Percentiles rank a stretch among this genome's conserved stretches.
Evolutionary conservation across 2,113 vertebrate genomes (phyloP).

Genomic region (Pandion haliaetus): DNA sequence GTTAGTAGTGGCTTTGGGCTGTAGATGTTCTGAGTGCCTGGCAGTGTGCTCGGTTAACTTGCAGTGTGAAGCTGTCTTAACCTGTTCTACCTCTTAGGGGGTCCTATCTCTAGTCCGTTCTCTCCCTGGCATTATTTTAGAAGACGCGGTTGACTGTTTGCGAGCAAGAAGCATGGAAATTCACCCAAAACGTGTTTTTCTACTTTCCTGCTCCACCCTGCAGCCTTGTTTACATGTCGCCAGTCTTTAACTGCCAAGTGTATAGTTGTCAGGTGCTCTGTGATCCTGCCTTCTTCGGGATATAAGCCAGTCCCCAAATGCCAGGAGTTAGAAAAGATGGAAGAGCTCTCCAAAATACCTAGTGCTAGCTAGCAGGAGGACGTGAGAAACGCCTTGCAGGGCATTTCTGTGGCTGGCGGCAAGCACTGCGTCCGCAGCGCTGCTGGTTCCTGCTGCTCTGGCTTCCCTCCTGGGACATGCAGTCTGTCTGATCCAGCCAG

Average conservation of each 20-base stretch:
- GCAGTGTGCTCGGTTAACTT: not conserved
- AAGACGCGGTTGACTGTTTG: not conserved
- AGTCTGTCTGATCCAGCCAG: not conserved
- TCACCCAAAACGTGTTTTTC: not conserved
- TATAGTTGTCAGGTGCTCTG: not conserved
- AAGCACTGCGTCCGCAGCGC: not conserved
- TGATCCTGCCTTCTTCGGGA: not conserved
- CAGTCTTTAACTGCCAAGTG: not conserved
- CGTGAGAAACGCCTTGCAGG: not conserved
- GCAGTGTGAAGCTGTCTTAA: no score
- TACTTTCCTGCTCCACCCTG: not conserved
- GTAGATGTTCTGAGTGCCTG: not conserved
- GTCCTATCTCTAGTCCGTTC: not conserved
- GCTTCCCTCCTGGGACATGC: not conserved
- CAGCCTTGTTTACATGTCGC: not conserved
- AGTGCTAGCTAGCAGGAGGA: not conserved
- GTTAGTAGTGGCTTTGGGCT: not conserved
- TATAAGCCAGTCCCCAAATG: not conserved
- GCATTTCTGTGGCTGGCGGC: not conserved
- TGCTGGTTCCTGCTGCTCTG: not conserved
- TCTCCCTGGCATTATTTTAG: not conserved
- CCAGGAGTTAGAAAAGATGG: not conserved
- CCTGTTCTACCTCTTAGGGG: not conserved
- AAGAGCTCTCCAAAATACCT: not conserved
- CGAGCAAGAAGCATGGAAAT: not conserved